Evolutionary conservation across 1,140 invertebrate species (phyloP), one percentile per base, ranked within the genome.

Genomic region (Glomeris maerens): DNA sequence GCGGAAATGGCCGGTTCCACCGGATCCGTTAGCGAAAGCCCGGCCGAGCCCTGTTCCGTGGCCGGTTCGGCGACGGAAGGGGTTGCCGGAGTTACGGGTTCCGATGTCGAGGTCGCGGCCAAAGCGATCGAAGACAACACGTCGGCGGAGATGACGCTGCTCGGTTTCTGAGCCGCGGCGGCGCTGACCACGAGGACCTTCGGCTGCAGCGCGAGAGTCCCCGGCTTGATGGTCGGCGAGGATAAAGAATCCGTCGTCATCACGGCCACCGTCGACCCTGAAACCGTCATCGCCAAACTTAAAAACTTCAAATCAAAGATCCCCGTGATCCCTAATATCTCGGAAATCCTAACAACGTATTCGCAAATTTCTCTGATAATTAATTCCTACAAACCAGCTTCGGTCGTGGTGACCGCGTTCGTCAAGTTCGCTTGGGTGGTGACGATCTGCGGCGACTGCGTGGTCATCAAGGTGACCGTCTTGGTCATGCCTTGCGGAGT

Each of bases 391-490:
- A 28, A 31, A 50, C 49, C 49, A 41, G 49, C 49, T 28, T 25
- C 23, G 7, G 49, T 50, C 21, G 49, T 45, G 38, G 40, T 50
- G 4, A 44, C 26, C 4, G 49, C 36, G 26, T 44, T 50, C 17
- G 44, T 50, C 3, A 50, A 21, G 14, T 36, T 41, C 17, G 48
- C 36, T 5, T 31, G 27, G 3, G 40, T 20, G 20, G 49, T n/a
- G 13, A 50, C 25, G 39, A 41, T 41, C n/a, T n/a, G n/a, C 13
- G 40, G 44, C 25, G 53, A 41, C 38, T 57, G 57, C 47, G 52
- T 51, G 2, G 57, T 55, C 39, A 66, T 54, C 2, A 75, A 55
- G 2, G 72, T 74, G 0, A 74, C 69, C 0, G 73, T 74, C 59
- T 75, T 75, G 14, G 71, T 69, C 22, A 70, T 69, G 49, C 69